These are phyloP conservation scores for Hystrix brachyura DNA, from an alignment of 2,113 vertebrate species.

Conservation along the genomic window DNA sequence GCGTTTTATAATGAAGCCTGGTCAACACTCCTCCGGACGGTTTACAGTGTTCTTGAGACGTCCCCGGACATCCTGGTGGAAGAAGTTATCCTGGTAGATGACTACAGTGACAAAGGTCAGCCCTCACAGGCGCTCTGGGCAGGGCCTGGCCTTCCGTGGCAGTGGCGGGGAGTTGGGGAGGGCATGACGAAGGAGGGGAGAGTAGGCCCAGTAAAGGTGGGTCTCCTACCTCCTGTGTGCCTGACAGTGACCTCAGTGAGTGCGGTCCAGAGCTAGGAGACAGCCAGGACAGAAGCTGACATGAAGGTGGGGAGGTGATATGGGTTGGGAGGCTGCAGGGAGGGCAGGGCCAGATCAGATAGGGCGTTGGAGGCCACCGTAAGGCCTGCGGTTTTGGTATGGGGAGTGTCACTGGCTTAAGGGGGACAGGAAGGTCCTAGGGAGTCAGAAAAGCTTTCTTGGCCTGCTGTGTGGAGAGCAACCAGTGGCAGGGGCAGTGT, in stretches of 20 bases:
- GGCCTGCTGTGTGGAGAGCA: background rate
- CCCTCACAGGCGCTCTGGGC: background rate
- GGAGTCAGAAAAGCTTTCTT: background rate
- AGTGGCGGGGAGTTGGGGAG: background rate
- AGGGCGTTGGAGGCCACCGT: background rate
- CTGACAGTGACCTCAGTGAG: background rate
- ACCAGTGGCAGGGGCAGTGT: background rate
- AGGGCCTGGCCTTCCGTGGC: background rate
- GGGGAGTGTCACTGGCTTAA: background rate
- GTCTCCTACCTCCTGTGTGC: background rate
- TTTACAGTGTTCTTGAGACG: conserved; percentile 98
- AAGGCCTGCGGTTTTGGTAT: background rate
- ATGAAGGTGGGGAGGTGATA: background rate
- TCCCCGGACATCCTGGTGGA: conserved; percentile 95
- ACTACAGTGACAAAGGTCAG: conserved; percentile 97
- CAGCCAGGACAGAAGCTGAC: background rate
- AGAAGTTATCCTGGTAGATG: conserved; percentile 97
- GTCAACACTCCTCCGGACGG: conserved; percentile 97
- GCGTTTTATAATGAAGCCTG: conserved; percentile 99
- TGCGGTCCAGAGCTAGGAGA: no score
- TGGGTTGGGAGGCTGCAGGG: background rate
- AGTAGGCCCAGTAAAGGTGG: background rate
- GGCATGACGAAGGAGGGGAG: background rate
- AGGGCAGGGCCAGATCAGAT: background rate
- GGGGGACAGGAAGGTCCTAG: no score